Percentiles rank a stretch among this genome's conserved stretches.
Evolutionary conservation across 2,888 invertebrate genomes (phyloP).

Genomic region (Chrysomela aeneicollis): DNA sequence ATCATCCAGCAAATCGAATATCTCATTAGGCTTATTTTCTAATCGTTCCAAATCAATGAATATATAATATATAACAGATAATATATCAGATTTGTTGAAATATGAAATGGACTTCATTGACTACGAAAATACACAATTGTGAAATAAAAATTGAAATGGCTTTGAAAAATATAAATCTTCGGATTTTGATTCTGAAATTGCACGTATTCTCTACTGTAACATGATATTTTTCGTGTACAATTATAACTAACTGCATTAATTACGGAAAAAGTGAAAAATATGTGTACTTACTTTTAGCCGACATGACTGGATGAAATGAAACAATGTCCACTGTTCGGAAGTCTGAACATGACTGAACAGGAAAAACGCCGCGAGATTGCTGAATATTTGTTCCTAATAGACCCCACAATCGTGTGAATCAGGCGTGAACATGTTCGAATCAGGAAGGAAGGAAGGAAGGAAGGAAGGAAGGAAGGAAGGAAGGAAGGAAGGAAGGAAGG

Average conservation of each 20-base stretch:
- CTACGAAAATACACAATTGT: slow-evolving; percentile 1
- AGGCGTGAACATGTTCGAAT: slow-evolving; percentile 2
- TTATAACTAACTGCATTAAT: background rate
- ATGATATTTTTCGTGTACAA: background rate
- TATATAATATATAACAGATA: background rate
- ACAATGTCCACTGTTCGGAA: background rate
- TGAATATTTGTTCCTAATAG: background rate
- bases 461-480: no score
- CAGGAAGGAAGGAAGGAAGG: no score
- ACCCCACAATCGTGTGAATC: background rate
- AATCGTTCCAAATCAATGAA: slow-evolving; percentile 1
- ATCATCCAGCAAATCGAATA: slow-evolving; percentile 5
- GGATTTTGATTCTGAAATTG: background rate
- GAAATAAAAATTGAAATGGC: background rate
- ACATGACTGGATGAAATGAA: slow-evolving; percentile 5
- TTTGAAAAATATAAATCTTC: background rate
- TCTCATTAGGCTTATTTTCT: background rate
- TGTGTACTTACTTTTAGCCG: slow-evolving; percentile 2
- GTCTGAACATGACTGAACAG: slow-evolving; percentile 1
- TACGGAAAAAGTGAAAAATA: background rate
- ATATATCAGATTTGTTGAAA: slow-evolving; percentile 1
- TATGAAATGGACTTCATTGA: background rate
- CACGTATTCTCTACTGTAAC: background rate
- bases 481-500: no score
- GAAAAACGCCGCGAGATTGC: slow-evolving; percentile 1